phyloP scores from a whole-genome alignment of 2,113 vertebrate genomes.

The human (Homo sapiens) region GRCh38 chr3:140558501-140559000 shows the following conservation, averaged over 20 bases:
- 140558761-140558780: slow-evolving; percentile 89
- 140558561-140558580: no score
- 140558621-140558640: slow-evolving; percentile 82
- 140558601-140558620: neutral
- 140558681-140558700: slow-evolving; percentile 95
- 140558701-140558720: slow-evolving; percentile 96
- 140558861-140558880: slow-evolving; percentile 42
- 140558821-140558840: slow-evolving; percentile 83
- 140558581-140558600: accelerated
- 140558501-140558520: neutral
- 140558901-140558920: accelerated
- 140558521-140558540: neutral
- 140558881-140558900: neutral
- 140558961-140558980: no score
- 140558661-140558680: slow-evolving; percentile 94
- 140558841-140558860: slow-evolving; percentile 75
- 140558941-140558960: neutral
- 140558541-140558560: neutral
- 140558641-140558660: slow-evolving; percentile 98
- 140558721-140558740: slow-evolving; percentile 92
- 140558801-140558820: slow-evolving; percentile 94
- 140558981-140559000: neutral
- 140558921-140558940: neutral
- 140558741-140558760: slow-evolving; percentile 88
- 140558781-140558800: slow-evolving; percentile 90